Percentiles rank a stretch among this genome's conserved stretches.
phyloP scores from a whole-genome alignment of 2,113 vertebrate genomes.

The Notechis scutatus region DNA sequence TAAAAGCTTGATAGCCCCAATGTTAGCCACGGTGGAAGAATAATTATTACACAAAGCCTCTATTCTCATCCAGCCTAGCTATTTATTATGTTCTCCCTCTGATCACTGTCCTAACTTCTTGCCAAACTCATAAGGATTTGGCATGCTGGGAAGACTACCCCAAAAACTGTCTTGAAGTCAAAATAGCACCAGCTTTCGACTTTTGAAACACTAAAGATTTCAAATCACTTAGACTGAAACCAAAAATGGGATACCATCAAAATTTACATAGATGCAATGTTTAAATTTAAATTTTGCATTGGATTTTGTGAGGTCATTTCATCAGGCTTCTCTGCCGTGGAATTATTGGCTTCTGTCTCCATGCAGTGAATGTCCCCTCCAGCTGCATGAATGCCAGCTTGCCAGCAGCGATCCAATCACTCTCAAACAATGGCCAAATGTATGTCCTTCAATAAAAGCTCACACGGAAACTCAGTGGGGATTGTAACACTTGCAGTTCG shows the following conservation, averaged over 20 bases:
- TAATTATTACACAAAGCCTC: background rate
- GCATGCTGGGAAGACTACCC: background rate
- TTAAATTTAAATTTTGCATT: background rate
- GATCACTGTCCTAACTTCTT: background rate
- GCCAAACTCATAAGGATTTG: background rate
- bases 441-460: background rate
- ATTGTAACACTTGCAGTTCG: background rate
- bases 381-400: background rate
- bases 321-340: background rate
- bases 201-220: too few species aligned
- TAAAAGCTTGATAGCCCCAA: background rate
- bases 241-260: background rate
- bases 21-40: background rate
- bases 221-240: background rate
- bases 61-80: background rate
- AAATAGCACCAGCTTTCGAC: background rate
- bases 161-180: background rate
- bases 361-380: background rate
- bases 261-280: background rate
- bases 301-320: background rate
- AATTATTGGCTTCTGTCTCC: background rate
- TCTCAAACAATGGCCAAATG: background rate
- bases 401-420: background rate
- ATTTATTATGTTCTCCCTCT: background rate
- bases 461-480: too few species aligned